Percentiles rank a stretch among this genome's conserved stretches.
Evolutionary conservation across 2,797 vertebrate species (phyloP).

Genomic region (Poecilia wingei): DNA sequence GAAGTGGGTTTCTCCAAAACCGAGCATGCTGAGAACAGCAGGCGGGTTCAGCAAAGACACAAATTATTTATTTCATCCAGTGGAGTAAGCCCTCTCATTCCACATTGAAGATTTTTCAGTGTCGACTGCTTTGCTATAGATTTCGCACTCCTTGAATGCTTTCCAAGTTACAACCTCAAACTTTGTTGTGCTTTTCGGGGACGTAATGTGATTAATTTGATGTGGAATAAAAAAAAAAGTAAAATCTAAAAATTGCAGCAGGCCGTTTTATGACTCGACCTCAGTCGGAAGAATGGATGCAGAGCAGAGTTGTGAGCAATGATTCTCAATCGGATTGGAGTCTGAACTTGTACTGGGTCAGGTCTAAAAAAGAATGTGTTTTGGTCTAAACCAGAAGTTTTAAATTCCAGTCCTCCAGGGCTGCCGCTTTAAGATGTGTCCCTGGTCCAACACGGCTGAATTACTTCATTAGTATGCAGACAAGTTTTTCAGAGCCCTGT

Average conservation of each 20-base stretch:
- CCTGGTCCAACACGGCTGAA: neutral
- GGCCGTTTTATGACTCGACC: neutral
- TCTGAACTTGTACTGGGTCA: neutral
- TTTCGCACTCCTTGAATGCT: neutral
- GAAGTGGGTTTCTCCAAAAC: slow-evolving; percentile 26
- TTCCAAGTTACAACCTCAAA: neutral
- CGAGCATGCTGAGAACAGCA: slow-evolving; percentile 32
- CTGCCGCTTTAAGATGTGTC: neutral
- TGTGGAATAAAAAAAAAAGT: neutral
- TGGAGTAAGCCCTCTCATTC: slow-evolving; percentile 3
- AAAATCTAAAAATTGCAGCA: neutral
- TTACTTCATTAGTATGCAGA: neutral
- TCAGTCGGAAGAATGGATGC: neutral
- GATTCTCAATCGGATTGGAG: neutral
- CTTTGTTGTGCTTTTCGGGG: neutral
- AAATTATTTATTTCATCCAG: slow-evolving; percentile 11
- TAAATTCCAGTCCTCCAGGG: neutral
- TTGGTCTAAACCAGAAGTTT: neutral
- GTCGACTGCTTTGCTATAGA: neutral
- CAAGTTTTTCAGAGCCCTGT: neutral
- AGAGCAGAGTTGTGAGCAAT: neutral
- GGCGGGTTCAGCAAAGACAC: slow-evolving; percentile 20
- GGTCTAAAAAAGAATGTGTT: neutral
- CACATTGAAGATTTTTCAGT: neutral
- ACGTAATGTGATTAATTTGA: neutral